A percentile compares a stretch with the other conserved stretches of the same genome.
Evolutionary conservation across 2,888 invertebrate genomes (phyloP).

Genomic region (Oithona nana): DNA sequence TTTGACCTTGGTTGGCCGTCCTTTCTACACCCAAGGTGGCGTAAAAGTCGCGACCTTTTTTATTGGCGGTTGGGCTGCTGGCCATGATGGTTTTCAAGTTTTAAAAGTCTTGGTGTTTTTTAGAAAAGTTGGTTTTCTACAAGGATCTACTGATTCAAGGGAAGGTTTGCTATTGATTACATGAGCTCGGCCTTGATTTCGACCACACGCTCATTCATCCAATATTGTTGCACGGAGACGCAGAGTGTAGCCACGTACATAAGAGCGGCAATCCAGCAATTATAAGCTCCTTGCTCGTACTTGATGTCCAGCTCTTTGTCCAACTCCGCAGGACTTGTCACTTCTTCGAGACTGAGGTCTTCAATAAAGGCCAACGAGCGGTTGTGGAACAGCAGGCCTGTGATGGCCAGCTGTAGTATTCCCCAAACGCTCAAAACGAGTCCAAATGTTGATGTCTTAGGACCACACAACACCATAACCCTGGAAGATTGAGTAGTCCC

Average conservation of each 20-base stretch:
- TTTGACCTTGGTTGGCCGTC: slow-evolving; percentile 29
- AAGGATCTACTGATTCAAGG: neutral
- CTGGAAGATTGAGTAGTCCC: too few species aligned
- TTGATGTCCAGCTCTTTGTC: neutral
- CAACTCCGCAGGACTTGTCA: neutral
- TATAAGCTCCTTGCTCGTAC: neutral
- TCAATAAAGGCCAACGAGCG: neutral
- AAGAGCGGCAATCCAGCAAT: neutral
- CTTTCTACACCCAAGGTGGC: slow-evolving; percentile 11
- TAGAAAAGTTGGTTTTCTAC: neutral
- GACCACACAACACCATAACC: neutral
- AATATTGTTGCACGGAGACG: neutral
- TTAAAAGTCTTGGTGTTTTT: neutral
- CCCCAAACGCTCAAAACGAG: neutral
- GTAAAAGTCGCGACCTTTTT: slow-evolving; percentile 17
- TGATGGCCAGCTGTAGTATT: neutral
- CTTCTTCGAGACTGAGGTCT: neutral
- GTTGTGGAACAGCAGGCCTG: neutral
- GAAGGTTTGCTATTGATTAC: neutral
- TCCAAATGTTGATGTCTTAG: neutral
- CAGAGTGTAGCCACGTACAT: neutral
- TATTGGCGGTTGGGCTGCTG: neutral
- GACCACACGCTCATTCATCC: neutral
- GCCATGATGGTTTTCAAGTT: neutral
- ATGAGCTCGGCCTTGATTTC: slow-evolving; percentile 1